Evolutionary conservation across 2,797 vertebrate genomes (phyloP).

Genomic region (Microctenopoma stevenorrisi): DNA sequence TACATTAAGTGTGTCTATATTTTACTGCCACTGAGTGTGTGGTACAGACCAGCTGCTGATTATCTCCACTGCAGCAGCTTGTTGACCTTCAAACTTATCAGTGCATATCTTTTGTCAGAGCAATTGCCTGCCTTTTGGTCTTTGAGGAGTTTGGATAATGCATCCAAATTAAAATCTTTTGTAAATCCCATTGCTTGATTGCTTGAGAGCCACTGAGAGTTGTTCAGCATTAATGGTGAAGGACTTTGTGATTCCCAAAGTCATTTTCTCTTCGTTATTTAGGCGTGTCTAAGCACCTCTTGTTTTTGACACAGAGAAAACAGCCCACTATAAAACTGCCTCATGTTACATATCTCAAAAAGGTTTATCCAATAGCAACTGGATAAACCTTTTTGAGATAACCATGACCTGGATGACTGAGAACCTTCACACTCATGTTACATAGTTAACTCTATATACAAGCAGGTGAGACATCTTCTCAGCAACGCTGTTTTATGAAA

Average conservation of each 20-base stretch:
- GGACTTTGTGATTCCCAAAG: constrained; percentile 82
- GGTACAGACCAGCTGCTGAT: constrained; percentile 60
- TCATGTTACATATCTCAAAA: constrained; percentile 22
- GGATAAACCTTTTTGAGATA: too few species aligned
- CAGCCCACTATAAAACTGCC: constrained; percentile 53
- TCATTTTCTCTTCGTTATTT: constrained; percentile 80
- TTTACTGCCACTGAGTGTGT: constrained; percentile 37
- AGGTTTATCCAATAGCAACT: too few species aligned
- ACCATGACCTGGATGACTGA: too few species aligned
- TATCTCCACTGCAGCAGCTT: constrained; percentile 77
- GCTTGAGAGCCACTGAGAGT: constrained; percentile 82
- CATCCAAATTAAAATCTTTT: constrained; percentile 84
- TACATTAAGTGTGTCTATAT: constrained; percentile 41
- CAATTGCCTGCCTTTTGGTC: constrained; percentile 74
- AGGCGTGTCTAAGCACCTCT: constrained; percentile 71
- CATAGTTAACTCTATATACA: constrained; percentile 25
- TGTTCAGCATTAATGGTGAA: constrained; percentile 80
- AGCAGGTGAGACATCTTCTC: constrained; percentile 31
- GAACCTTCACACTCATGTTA: constrained; percentile 15
- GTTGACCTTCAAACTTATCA: constrained; percentile 85
- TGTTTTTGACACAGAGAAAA: constrained; percentile 70
- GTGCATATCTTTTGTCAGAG: constrained; percentile 76
- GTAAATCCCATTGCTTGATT: constrained; percentile 84
- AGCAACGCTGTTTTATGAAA: constrained; percentile 4
- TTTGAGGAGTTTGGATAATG: constrained; percentile 82